These are phyloP conservation scores for Peromyscus aztecus DNA, from an alignment of 2,797 vertebrate species.

Conservation along the genomic window DNA sequence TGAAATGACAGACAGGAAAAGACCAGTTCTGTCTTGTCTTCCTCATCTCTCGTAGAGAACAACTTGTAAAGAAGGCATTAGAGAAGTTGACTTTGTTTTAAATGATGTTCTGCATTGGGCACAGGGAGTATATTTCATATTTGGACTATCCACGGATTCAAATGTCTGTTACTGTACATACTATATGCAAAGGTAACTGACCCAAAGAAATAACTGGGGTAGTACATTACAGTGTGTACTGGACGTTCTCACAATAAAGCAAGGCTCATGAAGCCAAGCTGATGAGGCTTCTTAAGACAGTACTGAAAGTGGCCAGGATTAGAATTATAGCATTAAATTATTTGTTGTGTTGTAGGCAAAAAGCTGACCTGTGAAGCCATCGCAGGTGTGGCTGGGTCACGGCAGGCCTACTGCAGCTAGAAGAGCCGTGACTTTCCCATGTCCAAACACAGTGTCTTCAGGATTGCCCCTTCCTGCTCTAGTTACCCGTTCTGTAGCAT, in stretches of 20 bases:
- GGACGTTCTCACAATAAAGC: conserved; percentile 4
- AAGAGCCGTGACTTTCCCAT: conserved; percentile 46
- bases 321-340: conserved; percentile 57
- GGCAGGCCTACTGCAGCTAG: neutral
- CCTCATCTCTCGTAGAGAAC: neutral
- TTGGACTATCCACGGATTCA: neutral
- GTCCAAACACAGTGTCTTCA: conserved; percentile 47
- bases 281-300: conserved; percentile 64
- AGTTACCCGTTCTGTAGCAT: conserved; percentile 73
- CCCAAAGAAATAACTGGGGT: neutral
- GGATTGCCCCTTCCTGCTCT: conserved; percentile 14
- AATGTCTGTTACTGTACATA: conserved; percentile 20
- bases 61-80: conserved; percentile 33
- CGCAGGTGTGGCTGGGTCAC: conserved; percentile 32
- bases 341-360: conserved; percentile 54
- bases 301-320: conserved; percentile 41
- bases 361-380: conserved; percentile 79
- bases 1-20: no score
- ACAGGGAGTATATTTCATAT: neutral
- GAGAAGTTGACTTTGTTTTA: conserved; percentile 55
- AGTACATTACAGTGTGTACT: neutral
- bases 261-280: neutral
- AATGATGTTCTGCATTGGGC: conserved; percentile 55
- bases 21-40: neutral
- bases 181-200: neutral